These are phyloP conservation scores for Oreochromis spilurus DNA, from an alignment of 2,113 vertebrate species.

Conservation along the genomic window DNA sequence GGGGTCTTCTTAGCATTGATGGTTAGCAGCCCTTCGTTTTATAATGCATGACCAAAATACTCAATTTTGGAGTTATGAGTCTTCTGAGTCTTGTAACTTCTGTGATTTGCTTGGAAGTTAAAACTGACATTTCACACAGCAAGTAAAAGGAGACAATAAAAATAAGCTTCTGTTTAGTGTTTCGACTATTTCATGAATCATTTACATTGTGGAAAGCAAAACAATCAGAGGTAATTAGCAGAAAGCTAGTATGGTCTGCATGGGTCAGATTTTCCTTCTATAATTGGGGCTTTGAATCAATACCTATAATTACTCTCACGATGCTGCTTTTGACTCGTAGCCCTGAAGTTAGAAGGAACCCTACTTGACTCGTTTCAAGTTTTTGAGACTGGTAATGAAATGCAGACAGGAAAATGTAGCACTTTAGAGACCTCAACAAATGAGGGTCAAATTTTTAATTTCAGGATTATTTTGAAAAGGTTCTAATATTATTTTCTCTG, in stretches of 20 bases:
- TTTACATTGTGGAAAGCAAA: slow-evolving; percentile 53
- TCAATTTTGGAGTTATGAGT: background rate
- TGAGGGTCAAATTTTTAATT: slow-evolving; percentile 28
- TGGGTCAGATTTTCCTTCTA: slow-evolving; percentile 34
- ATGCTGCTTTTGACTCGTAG: slow-evolving; percentile 16
- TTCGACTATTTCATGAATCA: slow-evolving; percentile 40
- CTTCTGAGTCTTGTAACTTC: background rate
- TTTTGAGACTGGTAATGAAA: slow-evolving; percentile 20
- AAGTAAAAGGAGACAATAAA: background rate
- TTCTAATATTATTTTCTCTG: background rate
- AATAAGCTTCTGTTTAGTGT: background rate
- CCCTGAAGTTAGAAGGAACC: background rate
- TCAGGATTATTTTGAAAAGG: slow-evolving; percentile 24
- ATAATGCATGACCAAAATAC: too few species aligned
- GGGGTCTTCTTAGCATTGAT: background rate
- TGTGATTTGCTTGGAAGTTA: background rate
- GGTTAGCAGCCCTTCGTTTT: background rate
- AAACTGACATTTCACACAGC: background rate
- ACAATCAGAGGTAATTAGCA: slow-evolving; percentile 42
- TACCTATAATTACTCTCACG: slow-evolving; percentile 43
- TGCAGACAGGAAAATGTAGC: background rate
- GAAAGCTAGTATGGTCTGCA: slow-evolving; percentile 24
- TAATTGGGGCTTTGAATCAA: slow-evolving; percentile 48
- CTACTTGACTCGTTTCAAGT: background rate
- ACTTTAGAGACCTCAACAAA: background rate